These are phyloP conservation scores for Hirundichthys speculiger DNA, from an alignment of 2,113 vertebrate genomes.

Conservation along the genomic window DNA sequence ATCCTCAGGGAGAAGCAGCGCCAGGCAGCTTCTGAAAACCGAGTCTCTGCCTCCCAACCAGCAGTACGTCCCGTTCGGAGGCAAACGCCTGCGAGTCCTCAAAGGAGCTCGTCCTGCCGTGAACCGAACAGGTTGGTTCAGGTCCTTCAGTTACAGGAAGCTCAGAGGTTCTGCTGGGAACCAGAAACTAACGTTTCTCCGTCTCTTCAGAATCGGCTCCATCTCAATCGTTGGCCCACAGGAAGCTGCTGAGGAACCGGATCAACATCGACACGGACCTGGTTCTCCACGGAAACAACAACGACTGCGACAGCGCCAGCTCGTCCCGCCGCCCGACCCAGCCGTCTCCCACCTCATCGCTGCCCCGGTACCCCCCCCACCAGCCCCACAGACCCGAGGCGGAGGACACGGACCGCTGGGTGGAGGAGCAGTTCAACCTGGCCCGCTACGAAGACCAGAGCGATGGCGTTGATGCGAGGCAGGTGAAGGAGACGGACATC, in stretches of 20 bases:
- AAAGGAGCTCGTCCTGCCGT: constrained; percentile 90
- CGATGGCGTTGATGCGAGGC: constrained; percentile 46
- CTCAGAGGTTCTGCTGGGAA: too few species aligned
- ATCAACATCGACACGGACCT: constrained; percentile 93
- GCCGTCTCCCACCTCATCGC: constrained; percentile 39
- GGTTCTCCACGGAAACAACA: constrained; percentile 85
- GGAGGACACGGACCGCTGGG: constrained; percentile 94
- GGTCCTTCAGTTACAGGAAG: not conserved
- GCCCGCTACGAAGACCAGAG: constrained; percentile 88
- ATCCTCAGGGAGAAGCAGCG: constrained; percentile 94
- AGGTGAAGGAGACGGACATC: constrained; percentile 96
- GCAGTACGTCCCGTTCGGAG: constrained; percentile 96
- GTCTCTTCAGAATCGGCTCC: constrained; percentile 87
- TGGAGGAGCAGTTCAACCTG: constrained; percentile 95
- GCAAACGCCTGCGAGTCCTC: constrained; percentile 91
- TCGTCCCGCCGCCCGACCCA: constrained; percentile 41
- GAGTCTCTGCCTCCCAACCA: constrained; percentile 91
- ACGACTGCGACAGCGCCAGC: constrained; percentile 82
- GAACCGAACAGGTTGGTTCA: constrained; percentile 89
- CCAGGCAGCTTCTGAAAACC: constrained; percentile 92
- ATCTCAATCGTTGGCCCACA: constrained; percentile 86
- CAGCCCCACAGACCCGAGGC: constrained; percentile 54
- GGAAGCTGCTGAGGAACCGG: constrained; percentile 89
- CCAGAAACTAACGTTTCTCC: not conserved
- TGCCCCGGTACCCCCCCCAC: constrained; percentile 30